Evolutionary conservation across 2,888 invertebrate genomes (phyloP).

Genomic region (Geotrupes spiniger): DNA sequence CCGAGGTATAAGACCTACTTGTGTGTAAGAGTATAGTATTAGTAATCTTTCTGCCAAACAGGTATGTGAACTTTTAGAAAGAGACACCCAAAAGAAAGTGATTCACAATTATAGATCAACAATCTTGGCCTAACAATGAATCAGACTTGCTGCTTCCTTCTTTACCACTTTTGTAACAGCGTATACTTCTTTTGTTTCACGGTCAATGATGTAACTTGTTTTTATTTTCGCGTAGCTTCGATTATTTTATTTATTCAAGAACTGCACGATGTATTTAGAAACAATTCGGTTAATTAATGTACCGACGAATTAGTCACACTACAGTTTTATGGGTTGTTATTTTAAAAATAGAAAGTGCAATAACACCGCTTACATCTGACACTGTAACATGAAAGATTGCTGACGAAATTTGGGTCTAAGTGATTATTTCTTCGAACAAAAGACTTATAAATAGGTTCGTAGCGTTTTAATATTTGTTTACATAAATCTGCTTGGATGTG

Average conservation of each 20-base stretch:
- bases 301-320: constrained; percentile 1
- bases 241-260: neutral
- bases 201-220: neutral
- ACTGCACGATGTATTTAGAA: neutral
- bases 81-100: constrained; percentile 20
- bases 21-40: constrained; percentile 24
- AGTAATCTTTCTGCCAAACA: constrained; percentile 28
- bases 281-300: neutral
- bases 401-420: no score
- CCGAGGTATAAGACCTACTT: constrained; percentile 23
- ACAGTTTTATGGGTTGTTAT: constrained; percentile 1
- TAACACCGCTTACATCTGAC: no score
- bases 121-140: constrained; percentile 1
- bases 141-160: constrained; percentile 7
- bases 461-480: no score
- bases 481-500: no score
- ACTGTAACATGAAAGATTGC: no score
- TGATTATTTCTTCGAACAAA: no score
- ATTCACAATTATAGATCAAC: constrained; percentile 9
- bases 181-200: neutral
- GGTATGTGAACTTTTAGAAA: constrained; percentile 27
- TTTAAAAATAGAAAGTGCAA: constrained; percentile 10
- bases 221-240: neutral
- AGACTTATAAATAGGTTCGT: no score
- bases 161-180: constrained; percentile 1